A percentile compares a stretch with the other conserved stretches of the same genome.
phyloP scores from a whole-genome alignment of 1,140 invertebrate genomes.

The Pseudomyrmex gracilis region DNA sequence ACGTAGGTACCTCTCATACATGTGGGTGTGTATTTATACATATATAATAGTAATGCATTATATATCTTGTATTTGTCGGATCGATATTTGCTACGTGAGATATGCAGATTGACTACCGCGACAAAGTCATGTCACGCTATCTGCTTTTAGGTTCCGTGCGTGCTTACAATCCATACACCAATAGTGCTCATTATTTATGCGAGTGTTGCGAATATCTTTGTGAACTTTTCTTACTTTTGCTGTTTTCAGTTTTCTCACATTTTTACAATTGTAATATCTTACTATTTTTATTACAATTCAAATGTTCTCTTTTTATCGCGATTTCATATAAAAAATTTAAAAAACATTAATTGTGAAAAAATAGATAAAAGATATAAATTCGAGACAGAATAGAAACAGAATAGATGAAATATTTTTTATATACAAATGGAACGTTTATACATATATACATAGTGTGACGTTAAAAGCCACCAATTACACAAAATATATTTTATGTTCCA shows the following conservation, averaged over 20 bases:
- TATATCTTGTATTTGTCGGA: conserved; percentile 21
- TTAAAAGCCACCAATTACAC: neutral
- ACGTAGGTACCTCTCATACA: neutral
- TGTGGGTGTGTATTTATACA: too few species aligned
- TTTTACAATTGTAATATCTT: too few species aligned
- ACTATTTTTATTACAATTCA: too few species aligned
- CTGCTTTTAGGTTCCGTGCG: conserved; percentile 4
- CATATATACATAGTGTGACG: neutral
- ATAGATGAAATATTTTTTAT: neutral
- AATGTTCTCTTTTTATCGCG: too few species aligned
- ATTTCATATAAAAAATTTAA: too few species aligned
- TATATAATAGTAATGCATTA: neutral
- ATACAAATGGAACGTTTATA: neutral
- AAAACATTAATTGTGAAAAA: too few species aligned
- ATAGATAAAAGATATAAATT: too few species aligned
- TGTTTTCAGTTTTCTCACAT: neutral
- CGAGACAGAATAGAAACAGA: neutral
- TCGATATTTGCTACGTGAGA: conserved; percentile 26
- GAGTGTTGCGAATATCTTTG: neutral
- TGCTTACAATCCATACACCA: neutral
- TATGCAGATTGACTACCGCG: conserved; percentile 13
- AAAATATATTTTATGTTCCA: neutral
- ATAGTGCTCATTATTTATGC: conserved; percentile 29
- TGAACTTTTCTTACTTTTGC: neutral
- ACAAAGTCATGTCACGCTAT: conserved; percentile 24